Evolutionary conservation across 2,888 invertebrate species (phyloP), one percentile per base, ranked within the genome.

Genomic region (Callyntrura sp.): DNA sequence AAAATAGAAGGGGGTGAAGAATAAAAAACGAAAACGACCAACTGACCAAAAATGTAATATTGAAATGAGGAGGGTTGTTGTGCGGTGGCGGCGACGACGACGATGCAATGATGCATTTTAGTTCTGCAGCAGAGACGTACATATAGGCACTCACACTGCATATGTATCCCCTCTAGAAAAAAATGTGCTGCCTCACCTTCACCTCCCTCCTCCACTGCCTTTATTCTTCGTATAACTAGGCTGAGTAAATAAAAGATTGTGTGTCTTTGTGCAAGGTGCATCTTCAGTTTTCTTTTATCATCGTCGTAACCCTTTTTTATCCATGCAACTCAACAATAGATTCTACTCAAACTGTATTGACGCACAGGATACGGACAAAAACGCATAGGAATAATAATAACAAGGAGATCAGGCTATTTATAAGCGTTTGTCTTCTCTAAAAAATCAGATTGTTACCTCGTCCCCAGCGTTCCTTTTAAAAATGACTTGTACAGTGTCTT

Each of bases 41-140:
- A 89, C 89, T 89, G 89, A 89, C 89, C 89, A 89, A 85, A 85
- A 88, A 89, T 68, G 88, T 78, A 55, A 55, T 89, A 81, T 89
- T 85, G 79, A 89, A 89, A 89, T 79, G 85, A 89, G 84, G 78
- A 35, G 65, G 57, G 23, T 12, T 20, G 45, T 12, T 43, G 51
- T 45, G 14, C 14, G 60, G 62, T 48, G 70, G 45, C 43, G 70
- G 8, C 43, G 70, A 43, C 14, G 68, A 23, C 35, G 78, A 68
- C 48, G 43, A 51, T 62, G 25, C 55, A 65, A 81, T 65, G 60
- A 70, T 60, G 45, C 35, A 51, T 57, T 20, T 57, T 35, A 2
- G 35, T 35, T 2, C 35, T 35, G 6, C 35, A 35, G 35, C n/a
- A n/a, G n/a, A n/a, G n/a, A n/a, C n/a, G n/a, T n/a, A n/a, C n/a